Percentiles rank a stretch among this genome's conserved stretches.
Conservation (phyloP, 1,140 invertebrate species). For the Drosophila arizonae region DNA sequence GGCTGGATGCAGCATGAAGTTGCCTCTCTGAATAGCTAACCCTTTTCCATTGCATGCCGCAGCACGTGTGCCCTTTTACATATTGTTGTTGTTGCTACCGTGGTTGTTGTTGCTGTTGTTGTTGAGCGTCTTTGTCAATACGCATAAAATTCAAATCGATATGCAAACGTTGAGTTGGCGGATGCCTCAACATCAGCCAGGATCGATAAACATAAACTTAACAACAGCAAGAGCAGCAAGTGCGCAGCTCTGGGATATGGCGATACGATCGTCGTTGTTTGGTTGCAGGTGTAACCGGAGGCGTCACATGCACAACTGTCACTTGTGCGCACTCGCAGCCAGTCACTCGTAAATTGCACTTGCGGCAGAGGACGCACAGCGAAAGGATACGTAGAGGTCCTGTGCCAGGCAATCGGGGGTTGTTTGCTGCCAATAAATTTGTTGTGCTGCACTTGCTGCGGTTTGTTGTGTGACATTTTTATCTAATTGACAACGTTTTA, state of each 20-base stretch:
- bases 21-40: slow-evolving; percentile 15
- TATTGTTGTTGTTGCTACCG: not conserved
- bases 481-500: slow-evolving; percentile 82
- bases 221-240: slow-evolving; percentile 34
- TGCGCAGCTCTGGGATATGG: not conserved
- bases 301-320: slow-evolving; percentile 71
- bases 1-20: not conserved
- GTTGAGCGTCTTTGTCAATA: slow-evolving; percentile 50
- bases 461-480: slow-evolving; percentile 83
- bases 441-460: slow-evolving; percentile 53
- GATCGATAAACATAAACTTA: slow-evolving; percentile 54
- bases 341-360: slow-evolving; percentile 71
- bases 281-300: slow-evolving; percentile 76
- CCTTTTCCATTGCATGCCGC: slow-evolving; percentile 20
- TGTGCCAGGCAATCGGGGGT: not conserved
- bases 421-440: slow-evolving; percentile 70
- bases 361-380: slow-evolving; percentile 6
- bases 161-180: slow-evolving; percentile 58
- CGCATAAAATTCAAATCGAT: slow-evolving; percentile 71
- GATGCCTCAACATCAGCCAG: slow-evolving; percentile 63
- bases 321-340: slow-evolving; percentile 41
- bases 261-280: slow-evolving; percentile 40
- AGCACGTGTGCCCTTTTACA: slow-evolving; percentile 52
- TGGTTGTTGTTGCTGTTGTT: not conserved
- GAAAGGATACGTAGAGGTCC: slow-evolving; percentile 5